A percentile compares a stretch with the other conserved stretches of the same genome.
Evolutionary conservation across 2,888 invertebrate species (phyloP).

Genomic region (Ferrisia virgata): DNA sequence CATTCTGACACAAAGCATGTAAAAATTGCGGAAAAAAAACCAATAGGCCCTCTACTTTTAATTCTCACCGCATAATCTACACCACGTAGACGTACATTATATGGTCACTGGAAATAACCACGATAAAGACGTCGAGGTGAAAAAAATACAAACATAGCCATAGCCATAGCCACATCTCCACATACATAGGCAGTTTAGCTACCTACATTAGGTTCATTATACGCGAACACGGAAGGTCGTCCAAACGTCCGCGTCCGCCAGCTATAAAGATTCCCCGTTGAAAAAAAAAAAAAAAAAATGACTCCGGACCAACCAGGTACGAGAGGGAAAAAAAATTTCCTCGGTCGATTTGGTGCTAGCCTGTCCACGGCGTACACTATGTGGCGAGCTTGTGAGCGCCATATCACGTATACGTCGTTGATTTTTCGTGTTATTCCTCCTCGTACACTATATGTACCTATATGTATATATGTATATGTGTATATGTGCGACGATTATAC

Average conservation of each 20-base stretch:
- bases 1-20: no score
- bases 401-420: conserved; percentile 10
- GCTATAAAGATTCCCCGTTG: neutral
- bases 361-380: neutral
- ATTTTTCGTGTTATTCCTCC: neutral
- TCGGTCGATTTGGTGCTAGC: neutral
- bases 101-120: no score
- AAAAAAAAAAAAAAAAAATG: neutral
- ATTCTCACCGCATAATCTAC: no score
- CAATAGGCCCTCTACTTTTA: no score
- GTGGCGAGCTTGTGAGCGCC: neutral
- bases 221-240: neutral
- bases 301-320: no score
- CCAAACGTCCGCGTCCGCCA: neutral
- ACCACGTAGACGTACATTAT: no score
- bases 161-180: no score
- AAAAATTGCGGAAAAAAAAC: no score
- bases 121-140: no score
- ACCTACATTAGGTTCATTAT: neutral
- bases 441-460: no score
- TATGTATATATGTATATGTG: neutral
- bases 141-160: no score
- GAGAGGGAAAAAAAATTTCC: neutral
- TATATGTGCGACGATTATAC: conserved; percentile 10
- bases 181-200: no score